Conservation (phyloP, 2,888 invertebrate genomes). For the Dolichomitus sp. region DNA sequence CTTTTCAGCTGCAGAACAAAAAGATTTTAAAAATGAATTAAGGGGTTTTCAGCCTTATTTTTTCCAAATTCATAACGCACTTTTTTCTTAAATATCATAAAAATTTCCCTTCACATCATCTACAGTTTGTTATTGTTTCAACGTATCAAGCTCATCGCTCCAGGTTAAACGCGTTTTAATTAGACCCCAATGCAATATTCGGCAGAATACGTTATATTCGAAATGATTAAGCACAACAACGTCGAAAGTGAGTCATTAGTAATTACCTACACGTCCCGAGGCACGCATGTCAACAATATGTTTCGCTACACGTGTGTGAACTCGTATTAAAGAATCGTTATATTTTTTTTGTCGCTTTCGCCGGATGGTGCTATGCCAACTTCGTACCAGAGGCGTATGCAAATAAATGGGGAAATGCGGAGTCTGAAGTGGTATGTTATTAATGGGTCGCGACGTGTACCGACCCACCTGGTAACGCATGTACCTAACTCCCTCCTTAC, state of each 20-base stretch:
- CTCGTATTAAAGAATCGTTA: slow-evolving; percentile 8
- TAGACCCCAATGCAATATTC: neutral
- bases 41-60: neutral
- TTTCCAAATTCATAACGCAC: neutral
- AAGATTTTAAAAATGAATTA: neutral
- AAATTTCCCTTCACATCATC: neutral
- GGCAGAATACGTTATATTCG: neutral
- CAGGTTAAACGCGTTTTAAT: neutral
- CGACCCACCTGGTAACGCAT: slow-evolving; percentile 25
- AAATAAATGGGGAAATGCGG: slow-evolving; percentile 63
- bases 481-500: slow-evolving; percentile 55
- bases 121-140: neutral
- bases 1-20: neutral
- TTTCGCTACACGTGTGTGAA: slow-evolving; percentile 7
- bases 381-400: slow-evolving; percentile 58
- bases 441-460: slow-evolving; percentile 68
- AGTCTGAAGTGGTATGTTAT: slow-evolving; percentile 66
- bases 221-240: slow-evolving; percentile 1
- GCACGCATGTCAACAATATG: neutral
- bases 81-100: neutral
- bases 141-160: neutral
- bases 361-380: slow-evolving; percentile 7
- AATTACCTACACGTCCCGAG: neutral
- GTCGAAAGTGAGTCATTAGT: neutral
- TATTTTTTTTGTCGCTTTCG: slow-evolving; percentile 28